Conservation (phyloP, 2,888 invertebrate species). For the Neelides folsomi region DNA sequence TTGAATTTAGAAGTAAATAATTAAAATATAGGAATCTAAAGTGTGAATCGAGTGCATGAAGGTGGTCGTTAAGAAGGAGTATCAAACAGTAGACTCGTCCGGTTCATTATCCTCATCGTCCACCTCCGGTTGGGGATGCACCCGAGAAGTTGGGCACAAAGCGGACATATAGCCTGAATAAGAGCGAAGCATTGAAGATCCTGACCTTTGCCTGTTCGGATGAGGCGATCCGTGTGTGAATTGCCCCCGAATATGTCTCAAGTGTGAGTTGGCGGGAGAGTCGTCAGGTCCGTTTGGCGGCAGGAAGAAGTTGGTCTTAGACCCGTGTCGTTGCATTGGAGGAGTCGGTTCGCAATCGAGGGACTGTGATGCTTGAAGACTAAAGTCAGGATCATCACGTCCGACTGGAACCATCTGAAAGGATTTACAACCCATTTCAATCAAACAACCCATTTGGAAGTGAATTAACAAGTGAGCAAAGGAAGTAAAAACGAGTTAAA, state of each 20-base stretch:
- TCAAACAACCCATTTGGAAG: neutral
- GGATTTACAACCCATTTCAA: neutral
- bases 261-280: constrained; percentile 16
- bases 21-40: too few species aligned
- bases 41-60: too few species aligned
- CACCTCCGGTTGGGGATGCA: too few species aligned
- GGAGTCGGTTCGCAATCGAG: constrained; percentile 89
- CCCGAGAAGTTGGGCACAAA: too few species aligned
- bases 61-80: too few species aligned
- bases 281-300: constrained; percentile 47
- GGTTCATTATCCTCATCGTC: too few species aligned
- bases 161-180: too few species aligned
- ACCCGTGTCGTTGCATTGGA: constrained; percentile 67
- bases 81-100: too few species aligned
- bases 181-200: neutral
- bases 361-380: constrained; percentile 78
- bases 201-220: constrained; percentile 52
- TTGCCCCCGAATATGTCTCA: constrained; percentile 42
- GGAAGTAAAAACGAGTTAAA: constrained; percentile 4
- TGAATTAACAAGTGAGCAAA: constrained; percentile 7
- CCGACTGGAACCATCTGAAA: constrained; percentile 31
- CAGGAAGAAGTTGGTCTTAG: constrained; percentile 74
- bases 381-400: constrained; percentile 61
- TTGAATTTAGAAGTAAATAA: too few species aligned
- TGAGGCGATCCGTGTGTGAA: constrained; percentile 68